A percentile compares a stretch with the other conserved stretches of the same genome.
Conservation (phyloP, 1,140 invertebrate species). For the Euura saliciscinereae region DNA sequence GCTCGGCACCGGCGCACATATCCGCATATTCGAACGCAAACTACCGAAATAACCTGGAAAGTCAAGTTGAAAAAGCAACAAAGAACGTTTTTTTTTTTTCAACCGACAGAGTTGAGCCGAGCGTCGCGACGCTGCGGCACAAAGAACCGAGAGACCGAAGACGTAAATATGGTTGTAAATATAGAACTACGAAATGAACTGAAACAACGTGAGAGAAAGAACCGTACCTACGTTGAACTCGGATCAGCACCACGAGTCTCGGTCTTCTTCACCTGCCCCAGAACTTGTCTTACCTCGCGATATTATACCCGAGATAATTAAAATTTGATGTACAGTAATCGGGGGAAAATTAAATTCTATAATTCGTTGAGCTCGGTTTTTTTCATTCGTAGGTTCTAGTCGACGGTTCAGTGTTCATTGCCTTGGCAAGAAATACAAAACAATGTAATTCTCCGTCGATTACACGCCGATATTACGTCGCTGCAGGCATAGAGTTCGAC, state of each 20-base stretch:
- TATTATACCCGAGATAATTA: too few species aligned
- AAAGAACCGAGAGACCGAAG: not conserved
- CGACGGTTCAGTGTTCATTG: too few species aligned
- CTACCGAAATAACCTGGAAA: slow-evolving; percentile 1
- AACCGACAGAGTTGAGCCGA: too few species aligned
- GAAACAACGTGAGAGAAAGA: not conserved
- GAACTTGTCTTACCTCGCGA: not conserved
- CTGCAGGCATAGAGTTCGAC: too few species aligned
- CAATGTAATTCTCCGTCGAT: too few species aligned
- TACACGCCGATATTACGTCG: too few species aligned
- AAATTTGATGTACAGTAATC: too few species aligned
- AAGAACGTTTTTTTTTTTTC: not conserved
- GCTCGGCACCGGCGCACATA: not conserved
- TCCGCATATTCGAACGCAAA: slow-evolving; percentile 2
- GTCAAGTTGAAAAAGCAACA: not conserved
- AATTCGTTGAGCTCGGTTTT: too few species aligned
- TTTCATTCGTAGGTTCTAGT: too few species aligned
- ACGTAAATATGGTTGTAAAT: slow-evolving; percentile 3
- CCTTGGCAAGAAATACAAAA: too few species aligned
- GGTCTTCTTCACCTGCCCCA: not conserved
- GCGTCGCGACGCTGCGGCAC: not conserved
- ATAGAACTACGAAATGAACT: not conserved
- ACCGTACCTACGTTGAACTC: not conserved
- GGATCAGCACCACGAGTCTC: not conserved
- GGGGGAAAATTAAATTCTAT: too few species aligned